phyloP scores from a whole-genome alignment of 2,113 vertebrate species.

The Notechis scutatus region DNA sequence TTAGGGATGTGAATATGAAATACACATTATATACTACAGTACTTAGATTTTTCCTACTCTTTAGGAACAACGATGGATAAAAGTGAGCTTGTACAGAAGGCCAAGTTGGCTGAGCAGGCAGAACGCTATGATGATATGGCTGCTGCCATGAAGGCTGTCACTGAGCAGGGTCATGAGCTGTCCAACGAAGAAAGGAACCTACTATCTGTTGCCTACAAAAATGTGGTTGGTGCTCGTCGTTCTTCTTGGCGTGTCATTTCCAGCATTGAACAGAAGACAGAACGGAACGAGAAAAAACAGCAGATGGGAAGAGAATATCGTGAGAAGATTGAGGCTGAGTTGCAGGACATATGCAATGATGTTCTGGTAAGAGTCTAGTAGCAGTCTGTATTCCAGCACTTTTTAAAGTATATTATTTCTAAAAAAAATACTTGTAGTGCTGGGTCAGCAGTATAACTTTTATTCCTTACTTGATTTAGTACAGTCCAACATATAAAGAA shows the following conservation, averaged over 20 bases:
- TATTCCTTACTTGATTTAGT: not conserved
- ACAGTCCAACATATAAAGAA: not conserved
- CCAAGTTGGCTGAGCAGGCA: conserved; percentile 95
- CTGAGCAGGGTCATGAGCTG: conserved; percentile 90
- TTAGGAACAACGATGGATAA: conserved; percentile 91
- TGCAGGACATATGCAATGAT: conserved; percentile 95
- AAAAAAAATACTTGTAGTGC: conserved; percentile 14
- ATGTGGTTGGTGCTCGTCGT: conserved; percentile 94
- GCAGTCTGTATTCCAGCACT: conserved; percentile 39
- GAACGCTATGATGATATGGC: conserved; percentile 99
- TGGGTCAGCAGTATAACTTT: conserved; percentile 18
- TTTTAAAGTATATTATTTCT: conserved; percentile 7
- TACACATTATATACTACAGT: not conserved
- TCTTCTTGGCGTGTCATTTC: conserved; percentile 97
- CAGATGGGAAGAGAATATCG: conserved; percentile 95
- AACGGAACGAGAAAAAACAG: conserved; percentile 95
- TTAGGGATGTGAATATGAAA: not conserved
- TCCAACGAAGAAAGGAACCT: conserved; percentile 98
- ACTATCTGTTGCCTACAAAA: conserved; percentile 98
- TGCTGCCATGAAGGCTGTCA: conserved; percentile 94
- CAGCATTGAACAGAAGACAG: conserved; percentile 96
- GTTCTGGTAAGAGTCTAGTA: conserved; percentile 85
- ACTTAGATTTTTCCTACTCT: not conserved
- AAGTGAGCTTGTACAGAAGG: conserved; percentile 97
- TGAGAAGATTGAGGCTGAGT: conserved; percentile 91